Base-by-base conservation (phyloP, 1,140 invertebrate genomes). In the Lordiphosa collinella region DNA sequence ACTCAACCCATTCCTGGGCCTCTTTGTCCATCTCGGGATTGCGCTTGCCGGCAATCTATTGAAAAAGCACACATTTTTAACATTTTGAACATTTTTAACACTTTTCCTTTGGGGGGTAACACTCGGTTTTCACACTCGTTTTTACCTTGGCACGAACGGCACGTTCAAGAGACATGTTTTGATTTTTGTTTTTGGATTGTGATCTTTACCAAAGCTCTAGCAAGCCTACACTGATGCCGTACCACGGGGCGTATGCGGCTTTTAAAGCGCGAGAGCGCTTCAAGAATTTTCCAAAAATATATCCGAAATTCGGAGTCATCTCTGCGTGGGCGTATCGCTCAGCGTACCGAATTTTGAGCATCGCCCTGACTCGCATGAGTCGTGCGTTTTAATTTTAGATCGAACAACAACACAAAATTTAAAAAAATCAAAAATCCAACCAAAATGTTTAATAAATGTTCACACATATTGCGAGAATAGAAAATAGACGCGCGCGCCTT, bases 1-100 rank as follows among this genome's bases (percentile, higher is more conserved):
- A 89, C 90, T 98, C 96, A 58, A 99, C 95, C 97, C 97, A 99
- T 88, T 93, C 92, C 88, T 98, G 94, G 66, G 94, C 94, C 90
- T 96, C 95, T 43, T 93, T 93, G 91, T 99, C 97, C 89, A 95
- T 93, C 70, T 96, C 93, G 32, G 94, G 93, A 89, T 96, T 95
- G 69, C 97, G 94, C 91, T 98, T 97, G 72, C 94, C 93, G 88
- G 95, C 94, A 90, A 97, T 92, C 96, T 98, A 61, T 8, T 8
- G 4, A 44, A 37, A 38, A 14, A 47, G 25, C 18, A 36, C 25
- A 59, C 35, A 34, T 49, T 41, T 36, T 49, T 36, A 18, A 36
- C 34, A 61, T 31, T 49, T 61, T 61, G n/a, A n/a, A n/a, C 1
- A 41, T 49, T 41, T 36, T 49, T 36, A 18, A 36, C 34, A 61